A percentile compares a stretch with the other conserved stretches of the same genome.
Conservation (phyloP, 2,888 invertebrate species). For the Epinotia nisella region DNA sequence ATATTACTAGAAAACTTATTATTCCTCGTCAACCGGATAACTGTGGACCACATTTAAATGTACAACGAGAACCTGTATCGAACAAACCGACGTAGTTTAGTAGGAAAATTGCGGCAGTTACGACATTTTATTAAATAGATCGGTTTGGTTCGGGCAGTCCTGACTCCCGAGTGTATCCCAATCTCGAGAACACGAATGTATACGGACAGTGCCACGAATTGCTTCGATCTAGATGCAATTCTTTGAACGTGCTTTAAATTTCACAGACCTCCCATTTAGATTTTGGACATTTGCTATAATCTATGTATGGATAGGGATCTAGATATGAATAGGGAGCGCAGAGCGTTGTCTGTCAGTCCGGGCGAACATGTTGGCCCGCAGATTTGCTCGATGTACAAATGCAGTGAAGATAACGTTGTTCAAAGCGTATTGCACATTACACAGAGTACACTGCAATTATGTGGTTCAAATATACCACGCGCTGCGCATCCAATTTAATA, state of each 20-base stretch:
- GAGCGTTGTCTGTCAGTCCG: too few relatives aligned
- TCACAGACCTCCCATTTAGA: neutral
- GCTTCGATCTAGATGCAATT: conserved; percentile 4
- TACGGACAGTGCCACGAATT: conserved; percentile 9
- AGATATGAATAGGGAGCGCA: too few relatives aligned
- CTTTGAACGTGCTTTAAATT: conserved; percentile 1
- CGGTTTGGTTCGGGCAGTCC: neutral
- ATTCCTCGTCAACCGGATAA: neutral
- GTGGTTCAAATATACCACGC: too few relatives aligned
- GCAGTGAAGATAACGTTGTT: too few relatives aligned
- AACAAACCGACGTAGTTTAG: neutral
- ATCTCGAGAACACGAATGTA: conserved; percentile 3
- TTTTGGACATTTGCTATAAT: too few relatives aligned
- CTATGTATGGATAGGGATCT: too few relatives aligned
- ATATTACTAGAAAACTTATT: neutral
- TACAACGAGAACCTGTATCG: neutral
- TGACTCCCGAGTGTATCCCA: conserved; percentile 11
- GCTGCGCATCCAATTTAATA: too few relatives aligned
- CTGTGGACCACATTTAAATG: conserved; percentile 5
- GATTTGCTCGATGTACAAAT: too few relatives aligned
- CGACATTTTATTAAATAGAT: neutral
- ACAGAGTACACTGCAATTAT: too few relatives aligned
- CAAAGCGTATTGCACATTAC: too few relatives aligned
- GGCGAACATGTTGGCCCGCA: too few relatives aligned
- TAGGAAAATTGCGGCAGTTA: neutral